Base-by-base conservation (phyloP, 2,797 vertebrate species). In the Labroides dimidiatus region DNA sequence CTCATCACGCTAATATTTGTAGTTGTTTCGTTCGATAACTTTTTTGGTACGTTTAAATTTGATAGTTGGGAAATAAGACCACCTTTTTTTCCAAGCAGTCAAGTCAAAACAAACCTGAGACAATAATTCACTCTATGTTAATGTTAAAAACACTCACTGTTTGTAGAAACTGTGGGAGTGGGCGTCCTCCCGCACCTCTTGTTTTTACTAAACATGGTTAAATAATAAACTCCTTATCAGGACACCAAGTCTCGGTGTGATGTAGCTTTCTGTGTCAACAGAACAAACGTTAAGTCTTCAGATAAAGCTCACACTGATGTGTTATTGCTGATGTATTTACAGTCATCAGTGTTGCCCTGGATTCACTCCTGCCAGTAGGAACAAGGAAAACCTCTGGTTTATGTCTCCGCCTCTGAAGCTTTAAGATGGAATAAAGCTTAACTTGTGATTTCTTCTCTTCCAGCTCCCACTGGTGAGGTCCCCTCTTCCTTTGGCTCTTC, bases 381-480 rank as follows among this genome's bases (percentile, higher is more conserved):
- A 57, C 4, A 16, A 15, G n/a, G 21, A 69, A 44, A 43, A 17
- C 19, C 1, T 13, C 10, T 27, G 30, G 30, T 33, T 27, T 33
- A 6, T 27, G 3, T 27, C 24, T 27, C 24, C 3, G 24, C 6
- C 4, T 14, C 16, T 12, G 16, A 10, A 5, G 16, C 3, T 27
- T 27, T 3, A 27, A 27, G 24, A 6, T 27, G 3, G 24, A 27
- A 27, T 27, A 27, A 4, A 54, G 15, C 16, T 45, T 63, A 49
- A 74, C 8, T 19, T 10, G 11, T 45, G 15, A 27, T 15, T 3
- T 51, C 23, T 64, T 71, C 15, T 85, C 24, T 89, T 84, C 27
- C 86, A 93, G 91, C 72, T 89, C 77, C 79, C 71, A 70, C 68
- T 73, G 82, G 87, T 86, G 89, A 92, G 87, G 84, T 69, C 72